Evolutionary conservation across 35 echinoderm and acorn worm species (phyloP), one percentile per base, ranked within the genome.

Genomic region (Diadema setosum): DNA sequence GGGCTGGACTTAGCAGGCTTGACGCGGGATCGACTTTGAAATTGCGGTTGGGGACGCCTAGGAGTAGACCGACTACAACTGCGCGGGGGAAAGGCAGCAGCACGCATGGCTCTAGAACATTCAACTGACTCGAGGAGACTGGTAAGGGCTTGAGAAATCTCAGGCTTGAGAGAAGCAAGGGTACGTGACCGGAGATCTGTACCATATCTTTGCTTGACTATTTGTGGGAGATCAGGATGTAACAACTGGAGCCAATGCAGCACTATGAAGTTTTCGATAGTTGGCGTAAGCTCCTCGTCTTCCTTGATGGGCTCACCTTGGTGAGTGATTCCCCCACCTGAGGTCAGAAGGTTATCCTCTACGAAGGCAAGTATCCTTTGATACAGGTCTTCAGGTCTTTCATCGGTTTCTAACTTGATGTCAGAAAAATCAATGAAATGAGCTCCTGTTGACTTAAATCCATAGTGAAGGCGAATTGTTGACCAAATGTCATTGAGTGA

Each of bases 61-160:
- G n/a, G 9, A 9, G 9, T n/a, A 52, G 48, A 52, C 9, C 9
- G 48, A n/a, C 48, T 9, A n/a, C n/a, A n/a, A 52, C 48, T 52
- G 48, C 48, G 48, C n/a, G 9, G 48, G 48, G 48, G 48, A n/a
- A n/a, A n/a, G 33, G 45, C 15, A 0, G 52, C 49, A 5, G 70
- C 64, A 32, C 84, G 86, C 69, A 92, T 58, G 1, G 70, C 44
- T 12, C 20, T 87, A 42, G 45, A 26, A 80, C 58, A 64, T 14
- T 91, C 83, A n/a, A 89, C 42, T 84, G 88, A 85, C 15, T 65
- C 59, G 16, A 91, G 50, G 2, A 91, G 26, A 37, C 55, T 44
- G 44, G 48, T 64, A 5, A 92, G 65, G 0, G 91, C 91, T 55
- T 93, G 91, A 9, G 91, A 93, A 43, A 93, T 93, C 73, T 93